Base-by-base conservation (phyloP, 2,797 vertebrate species). In the Labeo calbasu region DNA sequence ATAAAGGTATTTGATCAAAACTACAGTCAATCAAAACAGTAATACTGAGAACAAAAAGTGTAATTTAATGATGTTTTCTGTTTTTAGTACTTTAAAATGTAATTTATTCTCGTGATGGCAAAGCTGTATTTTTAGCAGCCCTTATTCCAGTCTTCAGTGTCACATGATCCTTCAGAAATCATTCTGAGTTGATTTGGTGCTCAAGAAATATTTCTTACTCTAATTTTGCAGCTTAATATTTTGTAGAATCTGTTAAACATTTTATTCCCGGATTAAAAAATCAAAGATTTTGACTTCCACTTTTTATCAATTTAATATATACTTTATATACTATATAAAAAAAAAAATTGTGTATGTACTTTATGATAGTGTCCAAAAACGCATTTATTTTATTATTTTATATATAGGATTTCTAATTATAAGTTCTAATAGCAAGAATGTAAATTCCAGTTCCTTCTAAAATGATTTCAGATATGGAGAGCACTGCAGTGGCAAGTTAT, bases 401-500 rank as follows among this genome's bases (percentile, higher is more conserved):
- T 46, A 8, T 11, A 6, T 40, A 46, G 13, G 2, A 28, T 77
- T 25, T 59, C 7, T 59, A 2, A 48, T 78, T 50, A 65, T 32
- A 21, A 25, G 15, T 50, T 65, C 8, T 5, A 66, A 36, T 12
- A 66, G 19, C 7, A 9, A 66, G 19, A 53, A 36, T n/a, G 12
- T 36, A 15, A 50, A 68, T 50, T 63, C 43, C 19, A 36, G n/a
- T 28, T n/a, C 14, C 8, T 63, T 17, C 19, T 43, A 21, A 61
- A 77, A 69, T 23, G 55, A 66, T 57, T 50, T 77, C 46, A 23
- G 40, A 23, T 51, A 36, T 50, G 25, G 36, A 76, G 46, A 81
- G 15, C 25, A 57, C 36, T 36, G 40, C 75, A 46, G 8, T 77
- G 72, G 72, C 84, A 82, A 51, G 84, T 85, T 82, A 28, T 61